These are phyloP conservation scores for Chelon auratus DNA, from an alignment of 2,797 vertebrate species.

Conservation along the genomic window DNA sequence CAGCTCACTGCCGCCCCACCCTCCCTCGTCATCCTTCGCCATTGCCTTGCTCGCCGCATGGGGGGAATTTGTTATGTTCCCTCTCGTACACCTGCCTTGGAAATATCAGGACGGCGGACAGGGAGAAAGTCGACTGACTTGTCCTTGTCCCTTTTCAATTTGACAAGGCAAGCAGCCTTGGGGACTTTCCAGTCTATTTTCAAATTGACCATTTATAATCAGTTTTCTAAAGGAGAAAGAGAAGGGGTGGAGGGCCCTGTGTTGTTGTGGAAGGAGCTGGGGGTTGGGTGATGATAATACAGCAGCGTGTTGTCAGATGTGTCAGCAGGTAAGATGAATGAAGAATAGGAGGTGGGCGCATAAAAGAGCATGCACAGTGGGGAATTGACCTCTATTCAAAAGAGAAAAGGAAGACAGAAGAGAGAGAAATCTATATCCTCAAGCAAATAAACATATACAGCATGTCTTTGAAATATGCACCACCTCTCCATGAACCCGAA, in stretches of 20 bases:
- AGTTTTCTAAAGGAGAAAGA: constrained; percentile 82
- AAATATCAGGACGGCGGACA: constrained; percentile 71
- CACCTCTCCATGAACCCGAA: constrained; percentile 75
- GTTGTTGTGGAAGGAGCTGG: constrained; percentile 72
- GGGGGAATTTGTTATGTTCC: constrained; percentile 83
- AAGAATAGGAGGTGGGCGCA: constrained; percentile 70
- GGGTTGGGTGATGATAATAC: constrained; percentile 77
- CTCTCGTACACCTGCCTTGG: constrained; percentile 65
- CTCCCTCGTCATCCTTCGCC: constrained; percentile 70
- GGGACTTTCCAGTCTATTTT: constrained; percentile 87
- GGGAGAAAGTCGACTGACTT: constrained; percentile 77
- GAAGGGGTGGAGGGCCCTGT: constrained; percentile 64
- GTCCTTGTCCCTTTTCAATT: constrained; percentile 87
- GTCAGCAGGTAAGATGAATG: constrained; percentile 81
- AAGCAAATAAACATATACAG: constrained; percentile 72
- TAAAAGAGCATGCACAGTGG: constrained; percentile 70
- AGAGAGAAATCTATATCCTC: constrained; percentile 69
- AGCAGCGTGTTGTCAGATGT: constrained; percentile 78
- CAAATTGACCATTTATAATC: constrained; percentile 89
- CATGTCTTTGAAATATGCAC: constrained; percentile 63
- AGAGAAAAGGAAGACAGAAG: constrained; percentile 35
- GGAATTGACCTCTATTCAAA: constrained; percentile 79
- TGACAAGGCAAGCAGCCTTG: constrained; percentile 86
- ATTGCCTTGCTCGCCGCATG: constrained; percentile 61
- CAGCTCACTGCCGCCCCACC: constrained; percentile 63